Base-by-base conservation (phyloP, 1,140 invertebrate genomes). In the Aplysia californica region DNA sequence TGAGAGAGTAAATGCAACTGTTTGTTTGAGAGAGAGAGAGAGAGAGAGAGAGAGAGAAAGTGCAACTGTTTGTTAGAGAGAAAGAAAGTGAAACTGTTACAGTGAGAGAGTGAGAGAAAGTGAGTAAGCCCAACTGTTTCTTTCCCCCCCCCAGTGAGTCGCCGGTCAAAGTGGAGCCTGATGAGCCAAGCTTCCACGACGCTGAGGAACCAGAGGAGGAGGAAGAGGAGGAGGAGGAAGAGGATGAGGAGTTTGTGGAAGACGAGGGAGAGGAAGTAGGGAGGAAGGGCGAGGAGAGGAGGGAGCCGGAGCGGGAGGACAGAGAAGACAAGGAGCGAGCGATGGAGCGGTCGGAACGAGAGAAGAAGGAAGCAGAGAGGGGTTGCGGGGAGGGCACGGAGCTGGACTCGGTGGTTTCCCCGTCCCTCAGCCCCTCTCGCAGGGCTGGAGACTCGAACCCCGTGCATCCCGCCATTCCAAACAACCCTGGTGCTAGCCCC, bases 401-500 rank as follows among this genome's bases (percentile, higher is more conserved):
- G 50, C 23, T 75, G 55, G 58, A 75, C 18, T 55, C 65, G 3
- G 26, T 65, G 44, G 55, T 44, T 3, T 23, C 69, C 61, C 56
- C 77, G 75, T 56, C 80, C 36, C 76, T 68, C 55, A 36, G 36
- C 66, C 29, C 75, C 35, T 41, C 64, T 58, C 23, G 31, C 29
- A 31, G 76, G 38, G 71, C 72, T 67, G 35, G 61, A 75, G 31
- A 77, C 50, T 56, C 21, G 3, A 29, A 65, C 59, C 2, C 76
- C 31, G 64, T 66, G 56, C 55, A 81, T 75, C 23, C 80, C 80
- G 73, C 66, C 61, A 58, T 79, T 78, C 26, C 77, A 69, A 71
- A 78, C 79, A 80, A 82, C 75, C 23, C 35, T 73, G 18, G 75
- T 84, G 23, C 50, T 71, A 36, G 82, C 33, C 36, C 71, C 10